Evolutionary conservation across 2,797 vertebrate species (phyloP).

Genomic region (Phalanger gymnotis): DNA sequence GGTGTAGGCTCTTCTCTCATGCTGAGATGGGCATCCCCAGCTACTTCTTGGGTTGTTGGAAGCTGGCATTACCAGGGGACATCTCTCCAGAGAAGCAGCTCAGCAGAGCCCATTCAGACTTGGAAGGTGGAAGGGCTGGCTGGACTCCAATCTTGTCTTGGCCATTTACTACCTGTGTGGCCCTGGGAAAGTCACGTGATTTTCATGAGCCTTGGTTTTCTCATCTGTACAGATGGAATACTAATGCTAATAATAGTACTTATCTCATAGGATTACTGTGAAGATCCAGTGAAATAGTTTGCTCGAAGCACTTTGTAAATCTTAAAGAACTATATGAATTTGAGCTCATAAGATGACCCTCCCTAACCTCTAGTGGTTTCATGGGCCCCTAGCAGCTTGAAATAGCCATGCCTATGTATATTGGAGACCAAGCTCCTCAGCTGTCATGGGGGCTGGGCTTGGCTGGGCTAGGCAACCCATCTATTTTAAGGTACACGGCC

Average conservation of each 20-base stretch:
- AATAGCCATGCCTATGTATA: neutral
- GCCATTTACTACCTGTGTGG: too few species aligned
- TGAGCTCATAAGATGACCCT: neutral
- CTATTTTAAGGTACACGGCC: constrained; percentile 11
- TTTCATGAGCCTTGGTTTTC: neutral
- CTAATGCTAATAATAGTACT: neutral
- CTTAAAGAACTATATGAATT: neutral
- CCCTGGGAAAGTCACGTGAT: neutral
- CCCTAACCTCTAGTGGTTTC: neutral
- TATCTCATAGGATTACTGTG: neutral
- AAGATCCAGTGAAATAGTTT: neutral
- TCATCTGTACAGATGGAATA: neutral
- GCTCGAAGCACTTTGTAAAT: neutral
- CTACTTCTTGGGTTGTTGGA: constrained; percentile 31
- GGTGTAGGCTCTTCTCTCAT: constrained; percentile 7
- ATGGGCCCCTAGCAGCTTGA: neutral
- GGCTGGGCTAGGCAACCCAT: neutral
- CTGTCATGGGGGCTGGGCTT: constrained; percentile 1
- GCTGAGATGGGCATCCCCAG: neutral
- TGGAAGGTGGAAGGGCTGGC: neutral
- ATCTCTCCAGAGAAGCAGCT: neutral
- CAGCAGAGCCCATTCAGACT: neutral
- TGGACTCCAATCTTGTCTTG: neutral
- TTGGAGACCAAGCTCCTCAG: neutral
- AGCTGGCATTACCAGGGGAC: neutral